Conservation (phyloP, 1,140 invertebrate species). For the Procambarus clarkii region DNA sequence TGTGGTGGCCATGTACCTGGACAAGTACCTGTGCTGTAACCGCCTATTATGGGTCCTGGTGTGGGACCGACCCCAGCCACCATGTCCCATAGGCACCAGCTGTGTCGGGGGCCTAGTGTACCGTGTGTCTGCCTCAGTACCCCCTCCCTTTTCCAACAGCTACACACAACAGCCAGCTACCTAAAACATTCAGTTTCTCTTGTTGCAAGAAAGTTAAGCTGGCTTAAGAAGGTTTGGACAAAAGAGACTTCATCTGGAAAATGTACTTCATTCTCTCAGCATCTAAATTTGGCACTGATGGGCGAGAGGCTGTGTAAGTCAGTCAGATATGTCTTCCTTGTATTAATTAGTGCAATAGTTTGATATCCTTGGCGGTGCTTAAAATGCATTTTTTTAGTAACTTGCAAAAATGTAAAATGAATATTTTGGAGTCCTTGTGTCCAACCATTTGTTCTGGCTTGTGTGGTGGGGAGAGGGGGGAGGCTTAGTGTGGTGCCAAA, state of each 20-base stretch:
- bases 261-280: constrained; percentile 33
- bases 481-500: constrained; percentile 66
- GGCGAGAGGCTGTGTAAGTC: constrained; percentile 49
- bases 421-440: constrained; percentile 33
- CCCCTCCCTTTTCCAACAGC: constrained; percentile 58
- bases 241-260: constrained; percentile 33
- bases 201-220: constrained; percentile 20
- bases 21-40: constrained; percentile 69
- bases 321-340: constrained; percentile 57
- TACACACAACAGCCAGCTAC: constrained; percentile 47
- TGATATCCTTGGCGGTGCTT: constrained; percentile 49
- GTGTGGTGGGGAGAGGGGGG: constrained; percentile 53
- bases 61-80: constrained; percentile 57
- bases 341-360: constrained; percentile 66
- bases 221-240: constrained; percentile 37
- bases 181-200: constrained; percentile 38
- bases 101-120: constrained; percentile 61
- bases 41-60: constrained; percentile 53
- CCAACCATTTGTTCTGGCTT: constrained; percentile 34
- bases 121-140: constrained; percentile 55
- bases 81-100: constrained; percentile 57
- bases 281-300: constrained; percentile 48
- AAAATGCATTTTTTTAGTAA: constrained; percentile 45
- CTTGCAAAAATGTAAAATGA: constrained; percentile 24
- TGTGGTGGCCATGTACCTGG: constrained; percentile 65